Conservation (phyloP, 2,888 invertebrate genomes). For the Hoplodrina ambigua region DNA sequence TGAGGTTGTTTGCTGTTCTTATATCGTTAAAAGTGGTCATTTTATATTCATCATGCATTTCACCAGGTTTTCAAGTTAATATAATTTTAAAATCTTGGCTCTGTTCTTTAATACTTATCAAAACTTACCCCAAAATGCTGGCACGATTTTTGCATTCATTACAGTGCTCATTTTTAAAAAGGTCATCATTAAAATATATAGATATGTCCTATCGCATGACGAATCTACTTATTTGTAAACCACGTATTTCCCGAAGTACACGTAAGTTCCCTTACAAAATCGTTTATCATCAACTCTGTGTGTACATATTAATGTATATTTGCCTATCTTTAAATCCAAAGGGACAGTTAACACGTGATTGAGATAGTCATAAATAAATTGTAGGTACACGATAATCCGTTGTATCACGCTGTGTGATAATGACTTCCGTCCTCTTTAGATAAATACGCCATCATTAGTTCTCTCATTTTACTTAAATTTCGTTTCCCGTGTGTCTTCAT, state of each 20-base stretch:
- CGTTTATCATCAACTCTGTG: not conserved
- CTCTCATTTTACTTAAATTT: conserved; percentile 31
- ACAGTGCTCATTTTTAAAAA: not conserved
- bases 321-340: conserved; percentile 32
- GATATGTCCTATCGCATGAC: not conserved
- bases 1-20: conserved; percentile 1
- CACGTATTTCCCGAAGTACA: not conserved
- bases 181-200: too few relatives aligned
- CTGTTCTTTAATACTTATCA: conserved; percentile 2
- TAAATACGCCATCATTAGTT: conserved; percentile 47
- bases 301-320: conserved; percentile 10
- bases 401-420: conserved; percentile 58
- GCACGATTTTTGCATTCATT: not conserved
- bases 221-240: not conserved
- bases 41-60: not conserved
- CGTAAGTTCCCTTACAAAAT: not conserved
- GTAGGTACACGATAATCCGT: conserved; percentile 39
- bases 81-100: conserved; percentile 13
- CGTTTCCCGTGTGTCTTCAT: conserved; percentile 39
- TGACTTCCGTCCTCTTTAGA: conserved; percentile 48
- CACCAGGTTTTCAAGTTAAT: not conserved
- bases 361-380: conserved; percentile 45
- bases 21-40: conserved; percentile 10
- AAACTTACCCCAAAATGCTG: not conserved
- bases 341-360: conserved; percentile 51